Evolutionary conservation across 2,888 invertebrate species (phyloP).

Genomic region (Schrankia costaestrigalis): DNA sequence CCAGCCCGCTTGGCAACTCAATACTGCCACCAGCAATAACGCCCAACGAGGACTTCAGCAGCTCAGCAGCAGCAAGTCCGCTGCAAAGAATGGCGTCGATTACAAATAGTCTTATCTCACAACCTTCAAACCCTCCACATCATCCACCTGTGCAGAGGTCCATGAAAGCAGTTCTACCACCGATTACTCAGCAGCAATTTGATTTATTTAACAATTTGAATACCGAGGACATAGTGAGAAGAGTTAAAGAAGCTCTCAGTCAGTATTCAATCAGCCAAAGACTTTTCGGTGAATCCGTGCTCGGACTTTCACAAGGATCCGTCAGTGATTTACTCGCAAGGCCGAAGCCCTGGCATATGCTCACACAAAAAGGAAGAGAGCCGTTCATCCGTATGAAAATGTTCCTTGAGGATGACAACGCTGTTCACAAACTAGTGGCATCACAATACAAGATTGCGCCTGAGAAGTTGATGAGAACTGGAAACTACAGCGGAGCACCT

Average conservation of each 20-base stretch:
- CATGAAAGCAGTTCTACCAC: constrained; percentile 96
- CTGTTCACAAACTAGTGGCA: constrained; percentile 96
- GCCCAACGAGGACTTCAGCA: constrained; percentile 89
- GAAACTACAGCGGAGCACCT: constrained; percentile 92
- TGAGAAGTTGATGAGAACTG: constrained; percentile 97
- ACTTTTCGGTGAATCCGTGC: constrained; percentile 98
- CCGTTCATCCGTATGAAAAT: constrained; percentile 99
- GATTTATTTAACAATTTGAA: constrained; percentile 98
- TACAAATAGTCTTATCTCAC: constrained; percentile 96
- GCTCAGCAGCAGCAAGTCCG: constrained; percentile 93
- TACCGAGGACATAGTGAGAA: constrained; percentile 98
- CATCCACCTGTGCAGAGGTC: constrained; percentile 92
- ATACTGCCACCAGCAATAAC: constrained; percentile 92
- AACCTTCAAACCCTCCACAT: constrained; percentile 92
- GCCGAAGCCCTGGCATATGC: constrained; percentile 99
- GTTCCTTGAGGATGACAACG: constrained; percentile 97
- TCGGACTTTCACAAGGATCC: constrained; percentile 97
- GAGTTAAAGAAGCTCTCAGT: constrained; percentile 96
- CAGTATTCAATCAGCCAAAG: constrained; percentile 99
- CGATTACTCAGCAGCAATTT: constrained; percentile 99
- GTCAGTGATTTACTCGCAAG: constrained; percentile 98
- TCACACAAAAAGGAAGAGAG: constrained; percentile 97
- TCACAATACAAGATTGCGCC: constrained; percentile 99
- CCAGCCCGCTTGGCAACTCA: constrained; percentile 91
- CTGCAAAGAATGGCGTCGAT: constrained; percentile 98